Evolutionary conservation across 2,113 vertebrate genomes (phyloP), one percentile per base, ranked within the genome.

Genomic region (Onychostoma macrolepis): DNA sequence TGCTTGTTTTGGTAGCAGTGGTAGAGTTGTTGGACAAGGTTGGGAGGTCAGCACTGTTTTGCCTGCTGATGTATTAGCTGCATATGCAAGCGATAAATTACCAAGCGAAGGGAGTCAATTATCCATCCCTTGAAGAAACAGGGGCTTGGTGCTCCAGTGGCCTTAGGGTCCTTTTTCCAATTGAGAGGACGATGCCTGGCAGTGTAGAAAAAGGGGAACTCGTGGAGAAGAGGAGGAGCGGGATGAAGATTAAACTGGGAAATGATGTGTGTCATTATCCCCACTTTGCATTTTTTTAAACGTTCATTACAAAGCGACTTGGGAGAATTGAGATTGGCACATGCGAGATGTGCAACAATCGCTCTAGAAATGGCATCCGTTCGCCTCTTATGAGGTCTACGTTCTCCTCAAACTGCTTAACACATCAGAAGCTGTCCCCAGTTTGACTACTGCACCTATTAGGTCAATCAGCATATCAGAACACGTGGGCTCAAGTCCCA

Each of bases 81-180:
- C 96, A 98, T 99, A 99, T 99, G 98, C 98, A 99, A 98, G 97
- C 97, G 96, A 99, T 99, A 97, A 99, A 99, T 99, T 99, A 99
- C 97, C 97, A 97, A 96, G 96, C 89, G 89, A 93, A 94, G 93
- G 92, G 93, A 99, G 97, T 99, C 98, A 99, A 99, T 99, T 99
- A 99, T 98, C 97, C 97, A 97, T 97, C 97, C 96, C 96, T 97
- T 84, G 89, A 91, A 88, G 96, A 98, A 98, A 85, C 97, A 96
- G 96, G 96, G 94, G 94, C 95, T 95, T 94, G 94, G 96, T 86
- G 79, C 97, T 96, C 94, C 94, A 92, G 96, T 97, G 96, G 97
- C 97, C 97, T 95, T 91, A 95, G 95, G 97, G 96, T 69, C 79
- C 93, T 95, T 96, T 96, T 96, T 88, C 61, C 95, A 96, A 97